phyloP scores from a whole-genome alignment of 2,888 invertebrate genomes.

The Dryobotodes eremita region DNA sequence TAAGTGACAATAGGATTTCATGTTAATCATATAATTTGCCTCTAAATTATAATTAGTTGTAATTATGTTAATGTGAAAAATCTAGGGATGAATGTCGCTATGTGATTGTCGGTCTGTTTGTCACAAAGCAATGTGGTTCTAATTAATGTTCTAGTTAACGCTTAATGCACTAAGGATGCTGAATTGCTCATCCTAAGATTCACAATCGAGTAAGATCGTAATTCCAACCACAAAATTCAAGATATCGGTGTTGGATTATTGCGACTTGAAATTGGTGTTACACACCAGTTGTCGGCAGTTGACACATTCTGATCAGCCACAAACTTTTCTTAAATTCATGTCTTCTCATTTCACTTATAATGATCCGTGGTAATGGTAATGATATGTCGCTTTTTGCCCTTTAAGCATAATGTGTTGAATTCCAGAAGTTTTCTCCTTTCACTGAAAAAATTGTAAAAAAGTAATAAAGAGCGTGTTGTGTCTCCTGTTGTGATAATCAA shows the following conservation, averaged over 20 bases:
- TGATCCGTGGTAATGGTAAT: too few species aligned
- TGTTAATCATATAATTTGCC: background rate
- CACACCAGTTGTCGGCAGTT: background rate
- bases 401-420: background rate
- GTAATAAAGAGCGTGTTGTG: background rate
- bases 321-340: background rate
- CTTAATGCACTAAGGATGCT: background rate
- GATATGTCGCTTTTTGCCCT: background rate
- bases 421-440: constrained; percentile 21
- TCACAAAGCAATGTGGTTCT: constrained; percentile 7
- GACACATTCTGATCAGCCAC: background rate
- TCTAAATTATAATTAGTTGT: constrained; percentile 4
- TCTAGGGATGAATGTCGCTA: background rate
- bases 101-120: background rate
- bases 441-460: background rate
- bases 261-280: background rate
- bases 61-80: constrained; percentile 11
- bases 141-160: constrained; percentile 21
- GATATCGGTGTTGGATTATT: background rate
- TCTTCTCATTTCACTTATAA: constrained; percentile 36
- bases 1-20: background rate
- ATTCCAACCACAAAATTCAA: background rate
- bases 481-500: background rate
- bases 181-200: constrained; percentile 1
- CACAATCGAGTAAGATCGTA: constrained; percentile 2